phyloP scores from a whole-genome alignment of 2,888 invertebrate genomes.

The Nephrotoma guestfalica region DNA sequence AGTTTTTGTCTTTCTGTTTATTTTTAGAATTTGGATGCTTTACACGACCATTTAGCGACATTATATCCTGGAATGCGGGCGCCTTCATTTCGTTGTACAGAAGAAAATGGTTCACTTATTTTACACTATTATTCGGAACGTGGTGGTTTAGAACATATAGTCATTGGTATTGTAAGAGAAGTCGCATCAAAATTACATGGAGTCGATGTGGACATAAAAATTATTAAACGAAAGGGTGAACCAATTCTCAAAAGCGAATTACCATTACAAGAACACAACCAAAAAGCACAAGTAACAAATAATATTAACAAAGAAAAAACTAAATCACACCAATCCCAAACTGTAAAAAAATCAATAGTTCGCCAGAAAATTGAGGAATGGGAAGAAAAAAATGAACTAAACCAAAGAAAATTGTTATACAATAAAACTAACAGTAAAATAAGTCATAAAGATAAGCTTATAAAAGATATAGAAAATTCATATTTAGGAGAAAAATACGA shows the following conservation, averaged over 20 bases:
- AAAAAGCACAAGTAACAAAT: background rate
- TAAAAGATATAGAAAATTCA: constrained; percentile 6
- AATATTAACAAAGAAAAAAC: background rate
- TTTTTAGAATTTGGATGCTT: constrained; percentile 78
- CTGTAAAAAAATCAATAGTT: background rate
- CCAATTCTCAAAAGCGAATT: constrained; percentile 24
- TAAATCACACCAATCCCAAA: background rate
- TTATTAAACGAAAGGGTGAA: constrained; percentile 74
- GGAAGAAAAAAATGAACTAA: background rate
- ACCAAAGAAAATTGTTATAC: background rate
- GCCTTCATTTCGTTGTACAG: constrained; percentile 91
- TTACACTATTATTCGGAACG: constrained; percentile 94
- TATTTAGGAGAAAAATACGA: constrained; percentile 7
- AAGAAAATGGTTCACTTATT: constrained; percentile 78
- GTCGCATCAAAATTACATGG: constrained; percentile 87
- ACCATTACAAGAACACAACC: background rate
- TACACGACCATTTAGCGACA: constrained; percentile 89
- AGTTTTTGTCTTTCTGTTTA: background rate
- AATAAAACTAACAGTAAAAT: background rate
- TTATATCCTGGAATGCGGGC: constrained; percentile 90
- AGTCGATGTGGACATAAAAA: constrained; percentile 83
- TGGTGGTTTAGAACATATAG: constrained; percentile 86
- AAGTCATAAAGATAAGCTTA: background rate
- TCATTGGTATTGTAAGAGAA: constrained; percentile 94
- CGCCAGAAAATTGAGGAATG: background rate